Base-by-base conservation (phyloP, 2,113 vertebrate species). In the Pelecanoides urinatrix region DNA sequence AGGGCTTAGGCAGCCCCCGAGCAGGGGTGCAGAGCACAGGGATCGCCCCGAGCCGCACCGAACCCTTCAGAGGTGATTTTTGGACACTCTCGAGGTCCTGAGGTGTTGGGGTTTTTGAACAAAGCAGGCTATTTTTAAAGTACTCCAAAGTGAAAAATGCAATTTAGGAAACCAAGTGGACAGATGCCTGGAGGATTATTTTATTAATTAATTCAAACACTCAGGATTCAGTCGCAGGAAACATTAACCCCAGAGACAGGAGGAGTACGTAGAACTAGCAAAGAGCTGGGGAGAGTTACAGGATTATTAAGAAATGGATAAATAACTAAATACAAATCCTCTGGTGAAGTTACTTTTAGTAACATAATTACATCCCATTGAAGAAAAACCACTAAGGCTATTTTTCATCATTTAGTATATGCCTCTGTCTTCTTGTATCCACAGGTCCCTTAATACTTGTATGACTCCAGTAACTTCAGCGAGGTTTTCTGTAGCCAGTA, bases 31-130 rank as follows among this genome's bases (percentile, higher is more conserved):
- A 7, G 56, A 58, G 49, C 9, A 5, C 75, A 17, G 36, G 53
- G 49, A 0, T 26, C 4, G 2, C 32, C 40, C 55, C 0, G 0
- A 81, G 26, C 68, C 5, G 2, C 32, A 10, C 16, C 0, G 0
- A 59, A 25, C 30, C 11, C 52, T 53, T 36, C 0, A 0, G 36
- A 36, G 29, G 9, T 42, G 44, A 6, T 42, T 42, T 52, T 36
- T 23, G 45, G 65, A 58, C 0, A 0, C n/a, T 45, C 32, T 52
- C 0, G 0, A 8, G 23, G 23, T 70, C 49, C 62, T 50, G 29
- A 62, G 27, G 14, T 59, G 27, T 7, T 55, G 38, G 38, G 7
- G 21, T 14, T 38, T 78, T 10, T 45, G 29, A 49, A n/a, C 22
- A 70, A 53, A 90, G 58, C 13, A 47, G 59, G 10, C 42, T 63